Conservation (phyloP, 2,797 vertebrate genomes). For the Crax fasciolata region DNA sequence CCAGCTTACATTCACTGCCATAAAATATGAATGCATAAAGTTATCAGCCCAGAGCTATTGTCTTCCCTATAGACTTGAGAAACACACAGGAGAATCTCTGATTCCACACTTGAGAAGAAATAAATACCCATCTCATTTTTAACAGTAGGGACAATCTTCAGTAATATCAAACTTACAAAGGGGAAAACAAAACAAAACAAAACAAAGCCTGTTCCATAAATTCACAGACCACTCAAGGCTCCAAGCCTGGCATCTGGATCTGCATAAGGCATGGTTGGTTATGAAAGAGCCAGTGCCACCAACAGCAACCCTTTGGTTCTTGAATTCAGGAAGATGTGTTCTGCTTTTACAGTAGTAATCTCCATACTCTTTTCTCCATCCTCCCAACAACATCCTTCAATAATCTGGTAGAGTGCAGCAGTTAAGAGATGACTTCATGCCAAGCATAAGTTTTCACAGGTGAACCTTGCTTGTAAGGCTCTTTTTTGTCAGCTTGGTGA, state of each 20-base stretch:
- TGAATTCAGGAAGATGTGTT: background rate
- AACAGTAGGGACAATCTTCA: background rate
- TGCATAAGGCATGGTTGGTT: background rate
- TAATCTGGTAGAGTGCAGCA: background rate
- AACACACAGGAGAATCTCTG: slow-evolving; percentile 21
- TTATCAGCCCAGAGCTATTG: slow-evolving; percentile 48
- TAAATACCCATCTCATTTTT: slow-evolving; percentile 26
- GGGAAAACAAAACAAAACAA: too few species aligned
- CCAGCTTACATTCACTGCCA: slow-evolving; percentile 24
- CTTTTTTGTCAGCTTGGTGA: slow-evolving; percentile 22
- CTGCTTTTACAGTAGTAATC: background rate
- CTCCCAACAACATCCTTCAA: background rate
- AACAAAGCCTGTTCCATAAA: background rate
- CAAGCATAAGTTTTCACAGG: slow-evolving; percentile 20
- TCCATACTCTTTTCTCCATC: background rate
- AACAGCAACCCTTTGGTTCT: background rate
- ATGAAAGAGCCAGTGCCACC: background rate
- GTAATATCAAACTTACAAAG: background rate
- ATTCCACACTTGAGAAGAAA: slow-evolving; percentile 34
- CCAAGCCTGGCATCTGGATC: background rate
- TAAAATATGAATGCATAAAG: slow-evolving; percentile 61
- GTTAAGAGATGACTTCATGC: background rate
- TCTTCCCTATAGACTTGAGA: slow-evolving; percentile 58
- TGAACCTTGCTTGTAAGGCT: background rate
- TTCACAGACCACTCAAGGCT: background rate